Percentiles rank a stretch among this genome's conserved stretches.
Conservation (phyloP, 2,888 invertebrate species). For the Agonopterix subpropinquella region DNA sequence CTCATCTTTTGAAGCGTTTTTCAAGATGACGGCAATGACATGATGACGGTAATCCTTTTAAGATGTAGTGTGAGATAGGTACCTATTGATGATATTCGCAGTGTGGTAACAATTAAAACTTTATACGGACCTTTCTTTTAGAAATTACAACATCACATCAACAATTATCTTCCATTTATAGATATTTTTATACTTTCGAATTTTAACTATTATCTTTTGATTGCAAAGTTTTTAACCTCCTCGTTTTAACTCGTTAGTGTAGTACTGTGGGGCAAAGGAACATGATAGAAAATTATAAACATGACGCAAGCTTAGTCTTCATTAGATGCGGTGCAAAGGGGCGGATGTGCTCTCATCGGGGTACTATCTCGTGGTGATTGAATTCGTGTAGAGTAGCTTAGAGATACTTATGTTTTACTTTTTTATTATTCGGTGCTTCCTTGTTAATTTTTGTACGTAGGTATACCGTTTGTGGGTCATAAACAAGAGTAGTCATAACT, state of each 20-base stretch:
- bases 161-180: conserved; percentile 11
- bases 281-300: neutral
- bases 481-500: too few species aligned
- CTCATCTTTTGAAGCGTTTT: too few species aligned
- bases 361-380: conserved; percentile 46
- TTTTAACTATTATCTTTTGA: neutral
- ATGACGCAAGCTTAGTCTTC: conserved; percentile 8
- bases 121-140: too few species aligned
- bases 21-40: too few species aligned
- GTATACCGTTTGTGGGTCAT: too few species aligned
- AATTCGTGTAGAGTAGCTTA: conserved; percentile 37
- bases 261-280: neutral
- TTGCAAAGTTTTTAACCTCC: too few species aligned
- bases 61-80: conserved; percentile 24
- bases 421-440: too few species aligned
- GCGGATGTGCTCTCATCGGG: conserved; percentile 39
- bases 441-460: too few species aligned
- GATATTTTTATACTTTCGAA: conserved; percentile 12
- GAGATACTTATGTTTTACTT: too few species aligned
- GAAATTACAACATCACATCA: conserved; percentile 3
- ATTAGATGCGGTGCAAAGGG: conserved; percentile 17
- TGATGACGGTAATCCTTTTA: conserved; percentile 41
- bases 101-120: too few species aligned
- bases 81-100: conserved; percentile 1
- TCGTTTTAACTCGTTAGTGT: too few species aligned